Base-by-base conservation (phyloP, 2,888 invertebrate species). In the Parthenolecanium corni region DNA sequence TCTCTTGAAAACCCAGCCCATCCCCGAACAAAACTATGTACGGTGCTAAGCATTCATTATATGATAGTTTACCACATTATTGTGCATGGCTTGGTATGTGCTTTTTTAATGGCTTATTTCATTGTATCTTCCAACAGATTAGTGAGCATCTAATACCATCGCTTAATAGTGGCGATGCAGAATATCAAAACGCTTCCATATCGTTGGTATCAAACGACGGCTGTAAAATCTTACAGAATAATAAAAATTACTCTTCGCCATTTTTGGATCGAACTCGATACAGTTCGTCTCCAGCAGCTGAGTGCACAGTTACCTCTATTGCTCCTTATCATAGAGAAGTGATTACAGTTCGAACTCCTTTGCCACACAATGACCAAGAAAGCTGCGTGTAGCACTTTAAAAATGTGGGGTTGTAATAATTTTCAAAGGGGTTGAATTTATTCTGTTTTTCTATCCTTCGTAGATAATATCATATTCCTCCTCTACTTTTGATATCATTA, bases 261-360 rank as follows among this genome's bases (percentile, higher is more conserved):
- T 44, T 56, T 14, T 38, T 40, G 21, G 16, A 24, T 40, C 54
- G 54, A 18, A 53, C 24, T 2, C 4, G 12, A 4, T 11, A 24
- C 2, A 40, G 20, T 40, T 20, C 53, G 21, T 21, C 49, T 1
- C 40, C 49, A 47, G 31, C 46, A n/a, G 58, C 46, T 3, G 46
- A 49, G 31, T 47, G 47, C 20, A 46, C 49, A 16, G 58, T 58
- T 24, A 58, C 58, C 21, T 58, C 58, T 64, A 64, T 47, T 66
- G 58, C 44, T 36, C 69, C 69, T 44, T 68, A 72, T 62, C 68
- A 69, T 64, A 76, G 83, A 69, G 84, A 84, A 72, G 81, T 84
- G 16, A 84, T 84, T 64, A 84, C 84, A 1, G 83, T 84, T 38
- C 76, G 83, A 71, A 84, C 84, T 51, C 84, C 84, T 1, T 76